Evolutionary conservation across 2,113 vertebrate genomes (phyloP).

Genomic region (Excalfactoria chinensis): DNA sequence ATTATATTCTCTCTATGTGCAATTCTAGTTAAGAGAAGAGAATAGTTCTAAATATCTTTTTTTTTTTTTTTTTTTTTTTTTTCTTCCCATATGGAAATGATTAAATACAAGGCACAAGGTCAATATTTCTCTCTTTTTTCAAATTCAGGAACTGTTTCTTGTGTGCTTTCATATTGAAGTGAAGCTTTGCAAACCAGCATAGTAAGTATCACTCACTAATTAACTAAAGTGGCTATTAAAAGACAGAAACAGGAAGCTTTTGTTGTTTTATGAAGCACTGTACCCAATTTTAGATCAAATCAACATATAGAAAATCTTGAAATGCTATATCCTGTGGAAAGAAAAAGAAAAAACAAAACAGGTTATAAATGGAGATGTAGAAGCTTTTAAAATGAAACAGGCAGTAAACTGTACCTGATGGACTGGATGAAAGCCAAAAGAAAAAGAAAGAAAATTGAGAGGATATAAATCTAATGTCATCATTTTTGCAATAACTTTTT

Average conservation of each 20-base stretch:
- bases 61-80: background rate
- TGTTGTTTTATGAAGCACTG: background rate
- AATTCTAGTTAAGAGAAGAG: background rate
- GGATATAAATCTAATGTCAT: constrained; percentile 44
- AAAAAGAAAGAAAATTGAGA: background rate
- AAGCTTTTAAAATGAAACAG: constrained; percentile 9
- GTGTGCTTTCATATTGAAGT: background rate
- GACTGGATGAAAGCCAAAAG: constrained; percentile 16
- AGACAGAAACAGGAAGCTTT: background rate
- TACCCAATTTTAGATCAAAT: background rate
- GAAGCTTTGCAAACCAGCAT: background rate
- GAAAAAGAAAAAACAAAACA: background rate
- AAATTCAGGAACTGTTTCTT: background rate
- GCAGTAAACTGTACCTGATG: constrained; percentile 5
- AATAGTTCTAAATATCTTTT: background rate
- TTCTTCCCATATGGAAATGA: background rate
- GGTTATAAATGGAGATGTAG: background rate
- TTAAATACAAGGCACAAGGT: background rate
- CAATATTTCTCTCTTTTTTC: background rate
- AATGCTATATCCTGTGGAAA: background rate
- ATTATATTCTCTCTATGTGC: background rate
- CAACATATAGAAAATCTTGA: background rate
- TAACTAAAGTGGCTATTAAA: background rate
- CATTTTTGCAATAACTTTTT: constrained; percentile 22
- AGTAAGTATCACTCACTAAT: background rate